Evolutionary conservation across 2,888 invertebrate species (phyloP).

Genomic region (Sarcophaga variegata): DNA sequence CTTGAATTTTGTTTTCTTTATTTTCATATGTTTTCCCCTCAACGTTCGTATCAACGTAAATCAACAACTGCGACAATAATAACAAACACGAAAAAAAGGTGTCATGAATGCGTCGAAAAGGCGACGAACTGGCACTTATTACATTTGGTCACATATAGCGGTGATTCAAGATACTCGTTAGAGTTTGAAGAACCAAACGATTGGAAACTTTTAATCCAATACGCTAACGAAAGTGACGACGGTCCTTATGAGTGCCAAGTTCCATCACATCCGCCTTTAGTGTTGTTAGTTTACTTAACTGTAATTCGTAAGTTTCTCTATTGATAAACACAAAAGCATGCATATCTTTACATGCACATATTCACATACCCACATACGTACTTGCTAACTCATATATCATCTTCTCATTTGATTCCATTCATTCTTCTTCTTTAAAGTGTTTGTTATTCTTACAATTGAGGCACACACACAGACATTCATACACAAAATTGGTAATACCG

Average conservation of each 20-base stretch:
- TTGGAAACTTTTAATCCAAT: too few species aligned
- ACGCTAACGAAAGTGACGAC: too few species aligned
- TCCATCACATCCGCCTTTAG: constrained; percentile 78
- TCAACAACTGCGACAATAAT: background rate
- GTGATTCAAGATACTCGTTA: too few species aligned
- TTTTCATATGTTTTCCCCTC: background rate
- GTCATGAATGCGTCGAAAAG: too few species aligned
- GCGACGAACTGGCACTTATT: too few species aligned
- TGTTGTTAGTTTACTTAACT: constrained; percentile 86
- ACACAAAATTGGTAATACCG: too few species aligned
- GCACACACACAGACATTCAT: too few species aligned
- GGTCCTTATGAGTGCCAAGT: too few species aligned
- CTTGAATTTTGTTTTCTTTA: constrained; percentile 7
- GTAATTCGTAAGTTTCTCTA: constrained; percentile 86
- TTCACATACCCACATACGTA: background rate
- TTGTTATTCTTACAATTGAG: background rate
- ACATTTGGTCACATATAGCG: too few species aligned
- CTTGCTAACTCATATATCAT: background rate
- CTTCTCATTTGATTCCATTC: background rate
- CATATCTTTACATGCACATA: background rate
- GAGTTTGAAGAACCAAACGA: too few species aligned
- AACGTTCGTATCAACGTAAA: background rate
- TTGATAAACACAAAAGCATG: background rate
- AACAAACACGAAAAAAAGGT: constrained; percentile 79
- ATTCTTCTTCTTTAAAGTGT: background rate